Evolutionary conservation across 2,888 invertebrate species (phyloP).

Genomic region (Hirtodrosophila histrioides): DNA sequence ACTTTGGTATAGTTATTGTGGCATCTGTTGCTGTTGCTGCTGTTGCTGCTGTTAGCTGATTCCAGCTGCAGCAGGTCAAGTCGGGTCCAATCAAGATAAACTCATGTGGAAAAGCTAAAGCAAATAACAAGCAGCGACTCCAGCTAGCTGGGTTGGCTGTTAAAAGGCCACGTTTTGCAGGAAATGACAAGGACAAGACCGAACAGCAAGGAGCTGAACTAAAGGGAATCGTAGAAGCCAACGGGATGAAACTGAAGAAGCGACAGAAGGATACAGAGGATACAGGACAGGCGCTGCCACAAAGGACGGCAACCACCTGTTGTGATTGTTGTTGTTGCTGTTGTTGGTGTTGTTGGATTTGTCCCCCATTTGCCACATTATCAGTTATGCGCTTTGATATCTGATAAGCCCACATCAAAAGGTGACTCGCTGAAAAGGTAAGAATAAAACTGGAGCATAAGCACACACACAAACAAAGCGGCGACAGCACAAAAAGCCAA

Average conservation of each 20-base stretch:
- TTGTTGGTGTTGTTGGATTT: slow-evolving; percentile 43
- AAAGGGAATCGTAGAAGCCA: not conserved
- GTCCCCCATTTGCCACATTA: slow-evolving; percentile 69
- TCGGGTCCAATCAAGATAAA: slow-evolving; percentile 56
- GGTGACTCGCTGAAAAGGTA: slow-evolving; percentile 47
- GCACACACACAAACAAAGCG: slow-evolving; percentile 5
- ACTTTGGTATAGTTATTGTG: not conserved
- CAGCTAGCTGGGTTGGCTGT: slow-evolving; percentile 10
- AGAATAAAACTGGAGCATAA: slow-evolving; percentile 29
- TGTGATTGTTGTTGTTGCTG: slow-evolving; percentile 29
- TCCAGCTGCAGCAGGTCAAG: slow-evolving; percentile 21
- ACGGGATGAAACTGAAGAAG: not conserved
- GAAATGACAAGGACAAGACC: slow-evolving; percentile 31
- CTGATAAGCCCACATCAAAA: slow-evolving; percentile 80
- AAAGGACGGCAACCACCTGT: slow-evolving; percentile 40
- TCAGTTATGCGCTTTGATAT: slow-evolving; percentile 81
- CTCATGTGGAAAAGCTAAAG: slow-evolving; percentile 37
- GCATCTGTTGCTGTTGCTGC: slow-evolving; percentile 3
- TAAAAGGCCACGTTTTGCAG: slow-evolving; percentile 17
- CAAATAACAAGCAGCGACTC: slow-evolving; percentile 30
- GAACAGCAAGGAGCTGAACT: slow-evolving; percentile 1
- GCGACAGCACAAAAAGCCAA: slow-evolving; percentile 11
- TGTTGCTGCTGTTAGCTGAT: not conserved
- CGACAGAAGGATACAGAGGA: not conserved
- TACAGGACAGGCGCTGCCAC: not conserved